These are phyloP conservation scores for Drosophila mayri DNA, from an alignment of 1,140 invertebrate genomes.

Conservation along the genomic window DNA sequence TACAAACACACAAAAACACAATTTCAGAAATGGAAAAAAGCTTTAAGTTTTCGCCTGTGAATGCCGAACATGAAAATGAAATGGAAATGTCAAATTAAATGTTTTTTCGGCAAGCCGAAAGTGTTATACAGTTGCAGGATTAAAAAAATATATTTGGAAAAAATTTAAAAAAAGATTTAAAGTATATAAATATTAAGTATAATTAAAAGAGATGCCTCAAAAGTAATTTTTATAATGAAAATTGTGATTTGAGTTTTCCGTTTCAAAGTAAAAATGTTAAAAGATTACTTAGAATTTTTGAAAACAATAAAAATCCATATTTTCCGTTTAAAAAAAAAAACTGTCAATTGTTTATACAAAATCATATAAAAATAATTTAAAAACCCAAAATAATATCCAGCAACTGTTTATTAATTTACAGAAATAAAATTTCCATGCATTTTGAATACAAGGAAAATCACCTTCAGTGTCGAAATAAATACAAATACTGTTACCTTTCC, in stretches of 20 bases:
- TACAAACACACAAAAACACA: slow-evolving; percentile 21
- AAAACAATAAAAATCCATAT: neutral
- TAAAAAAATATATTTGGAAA: neutral
- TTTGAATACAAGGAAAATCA: slow-evolving; percentile 21
- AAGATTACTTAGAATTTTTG: neutral
- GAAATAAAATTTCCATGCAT: slow-evolving; percentile 12
- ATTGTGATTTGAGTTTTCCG: neutral
- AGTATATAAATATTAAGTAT: neutral
- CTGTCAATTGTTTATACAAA: neutral
- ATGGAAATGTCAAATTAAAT: slow-evolving; percentile 12
- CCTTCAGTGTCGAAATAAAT: slow-evolving; percentile 1
- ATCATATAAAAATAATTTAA: rapidly evolving
- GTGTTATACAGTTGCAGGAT: slow-evolving; percentile 29
- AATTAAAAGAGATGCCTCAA: neutral
- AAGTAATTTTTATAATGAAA: neutral
- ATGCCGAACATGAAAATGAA: slow-evolving; percentile 35
- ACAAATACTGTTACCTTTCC: slow-evolving; percentile 8
- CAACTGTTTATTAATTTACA: slow-evolving; percentile 7
- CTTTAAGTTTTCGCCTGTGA: slow-evolving; percentile 51
- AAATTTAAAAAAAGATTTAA: neutral
- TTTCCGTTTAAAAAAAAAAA: neutral
- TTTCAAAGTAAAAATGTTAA: too few species aligned
- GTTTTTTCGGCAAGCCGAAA: slow-evolving; percentile 25
- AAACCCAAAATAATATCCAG: neutral
- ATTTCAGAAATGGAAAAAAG: slow-evolving; percentile 32